Conservation (phyloP, 1,140 invertebrate species). For the Magallana angulata region DNA sequence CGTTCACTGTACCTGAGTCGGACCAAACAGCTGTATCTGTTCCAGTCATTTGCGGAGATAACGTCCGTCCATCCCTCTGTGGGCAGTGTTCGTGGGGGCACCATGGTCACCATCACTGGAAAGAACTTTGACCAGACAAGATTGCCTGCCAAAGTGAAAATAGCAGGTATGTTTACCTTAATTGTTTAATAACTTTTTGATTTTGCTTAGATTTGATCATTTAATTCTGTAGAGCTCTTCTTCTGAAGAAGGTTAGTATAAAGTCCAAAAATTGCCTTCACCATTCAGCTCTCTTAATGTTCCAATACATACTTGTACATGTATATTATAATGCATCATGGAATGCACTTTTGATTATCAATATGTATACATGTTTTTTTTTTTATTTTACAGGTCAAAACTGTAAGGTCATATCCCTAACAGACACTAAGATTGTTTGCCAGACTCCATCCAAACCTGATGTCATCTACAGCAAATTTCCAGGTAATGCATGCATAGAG, state of each 20-base stretch:
- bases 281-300: no score
- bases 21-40: conserved; percentile 47
- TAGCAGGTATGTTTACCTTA: conserved; percentile 55
- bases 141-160: conserved; percentile 53
- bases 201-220: no score
- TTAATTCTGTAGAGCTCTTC: no score
- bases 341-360: no score
- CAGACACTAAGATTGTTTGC: conserved; percentile 52
- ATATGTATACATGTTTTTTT: no score
- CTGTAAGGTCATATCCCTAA: conserved; percentile 43
- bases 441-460: conserved; percentile 47
- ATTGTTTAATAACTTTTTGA: no score
- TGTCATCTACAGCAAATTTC: conserved; percentile 1
- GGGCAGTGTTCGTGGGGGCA: conserved; percentile 64
- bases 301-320: no score
- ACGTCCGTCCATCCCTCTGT: conserved; percentile 46
- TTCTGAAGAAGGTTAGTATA: no score
- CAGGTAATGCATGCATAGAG: conserved; percentile 45
- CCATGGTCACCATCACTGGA: conserved; percentile 61
- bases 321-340: no score
- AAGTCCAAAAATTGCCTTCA: no score
- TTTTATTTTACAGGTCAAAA: background rate
- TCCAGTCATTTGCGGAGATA: conserved; percentile 50
- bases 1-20: background rate
- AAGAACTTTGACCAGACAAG: conserved; percentile 62